A percentile compares a stretch with the other conserved stretches of the same genome.
Conservation (phyloP, 2,888 invertebrate genomes). For the Melolontha melolontha region DNA sequence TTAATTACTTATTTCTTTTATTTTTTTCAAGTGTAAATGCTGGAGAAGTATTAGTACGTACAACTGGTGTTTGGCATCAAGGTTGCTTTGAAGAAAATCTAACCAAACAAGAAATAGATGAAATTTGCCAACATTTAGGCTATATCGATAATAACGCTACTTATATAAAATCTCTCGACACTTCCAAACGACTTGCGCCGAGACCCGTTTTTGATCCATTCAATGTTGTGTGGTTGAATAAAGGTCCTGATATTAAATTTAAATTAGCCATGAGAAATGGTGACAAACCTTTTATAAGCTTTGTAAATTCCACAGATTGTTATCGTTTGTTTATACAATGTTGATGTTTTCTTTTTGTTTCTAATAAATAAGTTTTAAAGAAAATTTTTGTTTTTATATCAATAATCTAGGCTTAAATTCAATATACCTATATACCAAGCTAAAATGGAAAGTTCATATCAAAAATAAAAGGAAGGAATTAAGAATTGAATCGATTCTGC, state of each 20-base stretch:
- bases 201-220: constrained; percentile 56
- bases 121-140: constrained; percentile 74
- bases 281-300: constrained; percentile 57
- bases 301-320: constrained; percentile 57
- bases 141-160: constrained; percentile 70
- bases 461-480: too few relatives aligned
- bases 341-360: constrained; percentile 15
- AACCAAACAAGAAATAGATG: constrained; percentile 69
- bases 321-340: constrained; percentile 60
- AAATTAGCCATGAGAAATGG: constrained; percentile 58
- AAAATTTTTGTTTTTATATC: too few relatives aligned
- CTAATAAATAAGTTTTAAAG: too few relatives aligned
- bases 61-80: constrained; percentile 79
- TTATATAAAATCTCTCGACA: constrained; percentile 48
- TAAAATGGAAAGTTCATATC: too few relatives aligned
- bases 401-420: too few relatives aligned
- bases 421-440: too few relatives aligned
- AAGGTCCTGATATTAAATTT: constrained; percentile 45
- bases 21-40: constrained; percentile 66
- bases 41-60: constrained; percentile 75
- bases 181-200: constrained; percentile 41
- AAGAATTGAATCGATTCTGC: too few relatives aligned
- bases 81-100: constrained; percentile 73
- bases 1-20: constrained; percentile 9
- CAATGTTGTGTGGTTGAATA: constrained; percentile 57